These are phyloP conservation scores for Orthosia gracilis DNA, from an alignment of 2,888 invertebrate genomes.

Conservation along the genomic window DNA sequence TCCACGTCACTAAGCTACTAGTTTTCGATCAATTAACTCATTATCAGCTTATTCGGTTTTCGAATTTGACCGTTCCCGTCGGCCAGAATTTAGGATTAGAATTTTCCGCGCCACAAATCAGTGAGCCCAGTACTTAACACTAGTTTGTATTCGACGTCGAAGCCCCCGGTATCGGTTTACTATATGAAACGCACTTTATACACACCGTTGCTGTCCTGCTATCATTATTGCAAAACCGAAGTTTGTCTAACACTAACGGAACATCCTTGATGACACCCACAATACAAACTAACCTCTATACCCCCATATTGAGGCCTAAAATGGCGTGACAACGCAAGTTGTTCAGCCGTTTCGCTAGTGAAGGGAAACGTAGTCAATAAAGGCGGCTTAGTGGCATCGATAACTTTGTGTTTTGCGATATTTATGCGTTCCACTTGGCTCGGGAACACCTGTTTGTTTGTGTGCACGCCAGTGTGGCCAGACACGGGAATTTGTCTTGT, in stretches of 20 bases:
- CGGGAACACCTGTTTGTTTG: slow-evolving; percentile 80
- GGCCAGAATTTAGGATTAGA: slow-evolving; percentile 22
- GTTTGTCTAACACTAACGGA: slow-evolving; percentile 75
- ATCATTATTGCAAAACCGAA: slow-evolving; percentile 85
- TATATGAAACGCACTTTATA: slow-evolving; percentile 82
- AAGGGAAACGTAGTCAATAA: slow-evolving; percentile 84
- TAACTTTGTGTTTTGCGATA: slow-evolving; percentile 88
- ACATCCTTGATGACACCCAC: slow-evolving; percentile 59
- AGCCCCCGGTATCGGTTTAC: slow-evolving; percentile 81
- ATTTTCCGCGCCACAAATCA: slow-evolving; percentile 59
- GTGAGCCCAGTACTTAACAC: slow-evolving; percentile 71
- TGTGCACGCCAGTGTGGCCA: slow-evolving; percentile 59
- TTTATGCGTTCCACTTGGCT: slow-evolving; percentile 87
- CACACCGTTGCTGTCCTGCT: slow-evolving; percentile 80
- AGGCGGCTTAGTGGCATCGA: slow-evolving; percentile 88
- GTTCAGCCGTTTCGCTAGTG: slow-evolving; percentile 78
- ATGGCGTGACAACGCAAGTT: slow-evolving; percentile 40
- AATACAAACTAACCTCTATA: slow-evolving; percentile 65
- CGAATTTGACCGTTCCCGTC: background rate
- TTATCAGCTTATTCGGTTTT: slow-evolving; percentile 5
- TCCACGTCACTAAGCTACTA: background rate
- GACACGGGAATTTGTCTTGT: slow-evolving; percentile 52
- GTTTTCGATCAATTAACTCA: slow-evolving; percentile 12
- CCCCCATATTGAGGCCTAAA: slow-evolving; percentile 63
- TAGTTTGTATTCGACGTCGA: slow-evolving; percentile 79